Conservation (phyloP, 2,797 vertebrate genomes). For the Gobio occitaniae region DNA sequence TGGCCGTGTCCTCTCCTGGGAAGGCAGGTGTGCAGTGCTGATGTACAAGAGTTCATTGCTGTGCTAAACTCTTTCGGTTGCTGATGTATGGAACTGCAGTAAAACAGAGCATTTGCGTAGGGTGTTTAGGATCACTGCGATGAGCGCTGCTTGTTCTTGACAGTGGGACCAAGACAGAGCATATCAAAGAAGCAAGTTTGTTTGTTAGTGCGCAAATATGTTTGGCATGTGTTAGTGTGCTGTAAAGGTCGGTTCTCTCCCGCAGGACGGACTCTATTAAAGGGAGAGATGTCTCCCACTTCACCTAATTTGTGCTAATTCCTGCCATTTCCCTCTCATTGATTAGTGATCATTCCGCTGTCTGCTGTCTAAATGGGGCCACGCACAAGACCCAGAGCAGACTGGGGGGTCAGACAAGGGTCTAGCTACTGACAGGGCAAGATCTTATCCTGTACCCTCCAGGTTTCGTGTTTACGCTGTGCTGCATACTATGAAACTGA, state of each 20-base stretch:
- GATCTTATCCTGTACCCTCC: conserved; percentile 36
- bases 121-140: conserved; percentile 2
- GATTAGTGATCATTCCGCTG: conserved; percentile 79
- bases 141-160: not conserved
- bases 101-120: not conserved
- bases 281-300: conserved; percentile 72
- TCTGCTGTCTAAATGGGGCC: conserved; percentile 71
- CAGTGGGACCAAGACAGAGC: not conserved
- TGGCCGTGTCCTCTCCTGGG: conserved; percentile 66
- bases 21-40: conserved; percentile 60
- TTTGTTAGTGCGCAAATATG: conserved; percentile 9
- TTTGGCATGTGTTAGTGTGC: conserved; percentile 36
- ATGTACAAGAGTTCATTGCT: conserved; percentile 59
- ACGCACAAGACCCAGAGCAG: conserved; percentile 66
- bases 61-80: conserved; percentile 23
- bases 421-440: conserved; percentile 22
- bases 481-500: conserved; percentile 17
- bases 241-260: conserved; percentile 66
- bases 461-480: conserved; percentile 29
- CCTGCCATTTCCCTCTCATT: conserved; percentile 79
- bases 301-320: conserved; percentile 82
- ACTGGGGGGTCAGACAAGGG: conserved; percentile 61
- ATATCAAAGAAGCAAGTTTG: not conserved
- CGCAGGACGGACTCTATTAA: conserved; percentile 73
- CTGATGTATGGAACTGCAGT: conserved; percentile 11